phyloP scores from a whole-genome alignment of 2,888 invertebrate species.

The Dasysyrphus albostriatus region DNA sequence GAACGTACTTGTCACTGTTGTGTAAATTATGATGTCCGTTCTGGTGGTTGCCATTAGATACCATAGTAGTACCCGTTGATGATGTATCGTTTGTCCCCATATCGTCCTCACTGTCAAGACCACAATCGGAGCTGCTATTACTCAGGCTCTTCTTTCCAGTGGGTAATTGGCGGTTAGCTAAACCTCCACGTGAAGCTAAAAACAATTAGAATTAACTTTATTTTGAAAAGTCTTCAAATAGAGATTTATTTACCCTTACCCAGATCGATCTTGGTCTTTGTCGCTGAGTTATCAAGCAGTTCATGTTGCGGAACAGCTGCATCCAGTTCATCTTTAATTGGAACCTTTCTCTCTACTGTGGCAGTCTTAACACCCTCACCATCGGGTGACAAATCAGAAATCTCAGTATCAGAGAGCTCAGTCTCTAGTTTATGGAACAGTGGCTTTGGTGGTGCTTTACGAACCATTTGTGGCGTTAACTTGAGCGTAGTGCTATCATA shows the following conservation, averaged over 20 bases:
- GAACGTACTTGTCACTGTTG: slow-evolving; percentile 77
- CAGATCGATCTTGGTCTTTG: slow-evolving; percentile 93
- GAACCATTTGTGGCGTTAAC: slow-evolving; percentile 90
- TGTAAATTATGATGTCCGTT: slow-evolving; percentile 80
- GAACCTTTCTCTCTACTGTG: slow-evolving; percentile 89
- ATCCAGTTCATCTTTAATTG: slow-evolving; percentile 91
- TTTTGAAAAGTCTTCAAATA: neutral
- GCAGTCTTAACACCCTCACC: slow-evolving; percentile 88
- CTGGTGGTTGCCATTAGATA: slow-evolving; percentile 84
- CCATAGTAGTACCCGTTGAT: slow-evolving; percentile 86
- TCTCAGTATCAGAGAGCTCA: slow-evolving; percentile 93
- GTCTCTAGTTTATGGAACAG: slow-evolving; percentile 88
- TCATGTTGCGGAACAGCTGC: slow-evolving; percentile 94
- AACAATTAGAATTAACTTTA: neutral
- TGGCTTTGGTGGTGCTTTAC: slow-evolving; percentile 89
- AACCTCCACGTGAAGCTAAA: slow-evolving; percentile 89
- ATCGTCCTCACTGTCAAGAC: slow-evolving; percentile 85
- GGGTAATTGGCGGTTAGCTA: slow-evolving; percentile 90
- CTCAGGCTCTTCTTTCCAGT: slow-evolving; percentile 85
- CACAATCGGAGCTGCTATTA: slow-evolving; percentile 90
- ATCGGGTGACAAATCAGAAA: slow-evolving; percentile 92
- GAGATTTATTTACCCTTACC: slow-evolving; percentile 78
- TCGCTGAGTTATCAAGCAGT: slow-evolving; percentile 94
- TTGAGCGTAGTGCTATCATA: slow-evolving; percentile 91
- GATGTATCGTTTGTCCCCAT: slow-evolving; percentile 79